These are phyloP conservation scores for Gouania willdenowi DNA, from an alignment of 2,797 vertebrate species.

Conservation along the genomic window DNA sequence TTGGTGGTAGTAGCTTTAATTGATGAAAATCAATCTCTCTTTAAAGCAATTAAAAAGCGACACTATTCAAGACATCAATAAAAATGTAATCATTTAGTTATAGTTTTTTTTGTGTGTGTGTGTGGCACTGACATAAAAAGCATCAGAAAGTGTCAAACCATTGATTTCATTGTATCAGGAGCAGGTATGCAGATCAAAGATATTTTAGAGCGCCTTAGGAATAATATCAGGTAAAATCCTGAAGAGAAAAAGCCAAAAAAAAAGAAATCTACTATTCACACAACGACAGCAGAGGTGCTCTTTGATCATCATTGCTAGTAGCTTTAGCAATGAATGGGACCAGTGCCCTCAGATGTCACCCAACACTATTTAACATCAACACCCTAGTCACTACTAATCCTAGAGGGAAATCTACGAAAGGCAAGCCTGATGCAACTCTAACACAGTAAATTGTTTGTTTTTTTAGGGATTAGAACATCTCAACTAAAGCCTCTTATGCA, in stretches of 20 bases:
- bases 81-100: too few relatives aligned
- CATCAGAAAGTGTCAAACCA: slow-evolving; percentile 9
- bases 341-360: slow-evolving; percentile 49
- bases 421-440: slow-evolving; percentile 35
- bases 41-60: too few relatives aligned
- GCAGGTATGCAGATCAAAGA: slow-evolving; percentile 57
- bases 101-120: too few relatives aligned
- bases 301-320: slow-evolving; percentile 56
- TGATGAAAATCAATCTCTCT: too few relatives aligned
- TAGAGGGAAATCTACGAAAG: slow-evolving; percentile 41
- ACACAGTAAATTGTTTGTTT: slow-evolving; percentile 47
- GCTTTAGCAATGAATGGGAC: slow-evolving; percentile 18
- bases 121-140: too few relatives aligned
- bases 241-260: slow-evolving; percentile 7
- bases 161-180: slow-evolving; percentile 14
- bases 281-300: slow-evolving; percentile 16
- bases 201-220: slow-evolving; percentile 12
- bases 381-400: slow-evolving; percentile 35
- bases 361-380: slow-evolving; percentile 25
- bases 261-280: slow-evolving; percentile 47
- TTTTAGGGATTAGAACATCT: too few relatives aligned
- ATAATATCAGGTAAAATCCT: slow-evolving; percentile 47
- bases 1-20: too few relatives aligned
- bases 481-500: too few relatives aligned
- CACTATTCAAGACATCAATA: too few relatives aligned